Evolutionary conservation across 1,140 invertebrate genomes (phyloP), one percentile per base, ranked within the genome.

Genomic region (Trissolcus basalis): DNA sequence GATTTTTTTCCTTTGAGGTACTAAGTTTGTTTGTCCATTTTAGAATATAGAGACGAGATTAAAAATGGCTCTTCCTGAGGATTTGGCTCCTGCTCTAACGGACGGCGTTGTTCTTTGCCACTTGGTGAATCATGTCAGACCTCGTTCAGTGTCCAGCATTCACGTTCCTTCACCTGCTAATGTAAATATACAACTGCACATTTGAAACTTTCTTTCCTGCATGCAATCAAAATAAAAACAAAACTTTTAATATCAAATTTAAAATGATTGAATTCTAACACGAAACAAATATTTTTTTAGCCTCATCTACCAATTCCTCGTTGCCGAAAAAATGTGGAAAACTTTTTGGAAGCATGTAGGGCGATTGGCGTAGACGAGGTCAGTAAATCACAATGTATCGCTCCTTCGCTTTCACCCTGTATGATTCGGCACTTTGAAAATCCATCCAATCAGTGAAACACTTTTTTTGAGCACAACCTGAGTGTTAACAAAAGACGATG

Each of bases 51-150:
- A 98, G 89, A 92, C 92, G 1, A 91, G 95, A 63, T 88, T 98
- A 76, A 97, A 97, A 90, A 95, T 97, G 91, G 92, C 93, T 10
- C 88, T 98, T 43, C 96, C 96, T 0, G 93, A 94, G 80, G 95
- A 98, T 85, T 88, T 98, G 64, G 92, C 94, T n/a, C 91, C 94
- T 44, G 94, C 95, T 41, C 86, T 98, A 50, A 92, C 92, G 33
- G 96, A 98, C 86, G 97, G 96, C 33, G 96, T 98, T 19, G 95
- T 98, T 54, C 89, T 98, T 8, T 98, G 97, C 85, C 96, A 98
- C 88, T 90, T 98, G 64, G 96, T 96, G 33, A 98, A 98, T 86
- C 94, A 96, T 85, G 94, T 98, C 65, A 91, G 93, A 76, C 96
- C 96, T 10, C 90, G 95, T 78, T 93, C 96, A 47, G 96, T 98